phyloP scores from a whole-genome alignment of 2,113 vertebrate genomes.

The Sapayoa aenigma region DNA sequence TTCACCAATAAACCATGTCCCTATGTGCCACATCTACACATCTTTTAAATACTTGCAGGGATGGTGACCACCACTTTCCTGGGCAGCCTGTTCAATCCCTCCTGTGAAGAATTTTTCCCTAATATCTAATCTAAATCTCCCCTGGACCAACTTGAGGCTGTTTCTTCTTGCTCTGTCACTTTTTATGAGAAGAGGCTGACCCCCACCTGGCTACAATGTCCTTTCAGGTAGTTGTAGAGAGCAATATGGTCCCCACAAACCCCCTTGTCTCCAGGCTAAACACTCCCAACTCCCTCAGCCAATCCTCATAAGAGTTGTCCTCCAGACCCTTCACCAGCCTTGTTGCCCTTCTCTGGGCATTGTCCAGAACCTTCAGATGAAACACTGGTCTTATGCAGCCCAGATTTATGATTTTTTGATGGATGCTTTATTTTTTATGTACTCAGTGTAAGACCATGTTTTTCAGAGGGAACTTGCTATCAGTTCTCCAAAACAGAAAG shows the following conservation, averaged over 20 bases:
- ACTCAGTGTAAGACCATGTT: not conserved
- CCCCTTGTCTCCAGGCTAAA: not conserved
- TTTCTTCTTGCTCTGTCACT: not conserved
- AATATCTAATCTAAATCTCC: not conserved
- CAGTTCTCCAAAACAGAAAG: not conserved
- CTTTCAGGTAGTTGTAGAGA: not conserved
- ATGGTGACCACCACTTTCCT: not conserved
- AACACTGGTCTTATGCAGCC: not conserved
- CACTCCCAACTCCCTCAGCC: not conserved
- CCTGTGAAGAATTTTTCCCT: not conserved
- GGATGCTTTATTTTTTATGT: not conserved
- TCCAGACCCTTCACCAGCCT: not conserved
- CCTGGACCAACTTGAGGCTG: not conserved
- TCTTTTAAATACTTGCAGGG: not conserved
- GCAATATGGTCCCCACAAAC: accelerated
- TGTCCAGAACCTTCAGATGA: not conserved
- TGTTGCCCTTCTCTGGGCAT: not conserved
- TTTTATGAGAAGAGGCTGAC: not conserved
- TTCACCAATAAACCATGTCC: not conserved
- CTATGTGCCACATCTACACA: accelerated
- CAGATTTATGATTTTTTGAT: not conserved
- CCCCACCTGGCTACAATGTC: not conserved
- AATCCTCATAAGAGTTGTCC: not conserved
- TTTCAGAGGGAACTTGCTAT: not conserved
- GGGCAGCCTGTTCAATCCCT: not conserved